phyloP scores from a whole-genome alignment of 2,888 invertebrate genomes.

The Apotomis turbidana region DNA sequence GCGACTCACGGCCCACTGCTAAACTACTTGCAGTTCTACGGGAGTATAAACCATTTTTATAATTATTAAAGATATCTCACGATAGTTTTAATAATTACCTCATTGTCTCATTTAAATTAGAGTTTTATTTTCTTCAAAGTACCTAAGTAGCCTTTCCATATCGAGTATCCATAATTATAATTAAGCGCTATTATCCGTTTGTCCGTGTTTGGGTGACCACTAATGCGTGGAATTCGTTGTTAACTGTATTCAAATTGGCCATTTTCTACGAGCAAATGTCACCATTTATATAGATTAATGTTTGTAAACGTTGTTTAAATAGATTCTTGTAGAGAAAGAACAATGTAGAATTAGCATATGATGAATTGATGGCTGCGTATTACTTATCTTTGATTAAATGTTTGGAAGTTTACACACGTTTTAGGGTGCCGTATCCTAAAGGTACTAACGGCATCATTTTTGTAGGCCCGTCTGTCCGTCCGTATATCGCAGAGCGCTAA shows the following conservation, averaged over 20 bases:
- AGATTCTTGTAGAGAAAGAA: constrained; percentile 38
- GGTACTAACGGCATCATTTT: too few relatives aligned
- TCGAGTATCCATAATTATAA: constrained; percentile 53
- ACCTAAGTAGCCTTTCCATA: constrained; percentile 51
- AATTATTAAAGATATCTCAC: too few relatives aligned
- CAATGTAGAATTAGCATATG: constrained; percentile 39
- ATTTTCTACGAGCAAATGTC: constrained; percentile 60
- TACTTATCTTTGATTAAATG: constrained; percentile 15
- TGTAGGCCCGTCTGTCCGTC: too few relatives aligned
- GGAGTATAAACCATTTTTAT: too few relatives aligned
- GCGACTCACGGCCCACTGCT: too few relatives aligned
- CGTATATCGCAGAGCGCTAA: too few relatives aligned
- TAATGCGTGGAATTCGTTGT: constrained; percentile 65
- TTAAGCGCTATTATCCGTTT: constrained; percentile 58
- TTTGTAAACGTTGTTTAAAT: constrained; percentile 45
- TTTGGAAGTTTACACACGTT: too few relatives aligned
- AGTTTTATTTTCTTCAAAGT: not conserved
- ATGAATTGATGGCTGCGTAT: constrained; percentile 29
- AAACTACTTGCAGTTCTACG: too few relatives aligned
- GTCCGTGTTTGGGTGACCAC: constrained; percentile 44
- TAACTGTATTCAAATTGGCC: constrained; percentile 71
- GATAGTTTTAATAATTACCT: too few relatives aligned
- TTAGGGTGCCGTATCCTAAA: too few relatives aligned
- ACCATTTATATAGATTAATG: constrained; percentile 58
- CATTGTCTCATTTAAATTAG: too few relatives aligned